phyloP scores from a whole-genome alignment of 2,797 vertebrate genomes.

The Pseudocheirus occidentalis region DNA sequence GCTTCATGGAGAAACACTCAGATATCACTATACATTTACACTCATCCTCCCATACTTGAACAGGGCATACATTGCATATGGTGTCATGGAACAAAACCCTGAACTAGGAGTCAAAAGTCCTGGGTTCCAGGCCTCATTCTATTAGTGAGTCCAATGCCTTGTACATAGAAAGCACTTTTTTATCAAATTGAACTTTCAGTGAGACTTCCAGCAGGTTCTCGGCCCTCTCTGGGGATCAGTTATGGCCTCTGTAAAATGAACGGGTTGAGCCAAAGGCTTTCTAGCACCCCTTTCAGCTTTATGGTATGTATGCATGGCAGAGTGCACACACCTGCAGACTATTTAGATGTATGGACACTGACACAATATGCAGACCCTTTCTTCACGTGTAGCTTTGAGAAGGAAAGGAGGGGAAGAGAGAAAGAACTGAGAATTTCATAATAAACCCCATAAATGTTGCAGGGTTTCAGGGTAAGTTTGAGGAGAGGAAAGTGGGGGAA shows the following conservation, averaged over 20 bases:
- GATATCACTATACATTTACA: background rate
- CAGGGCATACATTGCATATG: background rate
- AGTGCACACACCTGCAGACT: background rate
- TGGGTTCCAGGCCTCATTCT: background rate
- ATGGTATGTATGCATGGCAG: background rate
- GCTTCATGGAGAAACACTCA: background rate
- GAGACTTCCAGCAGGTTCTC: background rate
- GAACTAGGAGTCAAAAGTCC: background rate
- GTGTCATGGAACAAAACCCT: background rate
- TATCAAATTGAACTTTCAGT: background rate
- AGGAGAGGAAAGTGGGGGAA: background rate
- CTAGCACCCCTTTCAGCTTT: background rate
- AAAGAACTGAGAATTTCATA: background rate
- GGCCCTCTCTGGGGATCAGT: background rate
- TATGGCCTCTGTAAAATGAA: background rate
- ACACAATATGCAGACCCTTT: background rate
- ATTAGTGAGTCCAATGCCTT: background rate
- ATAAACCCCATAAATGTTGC: background rate
- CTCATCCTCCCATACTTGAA: background rate
- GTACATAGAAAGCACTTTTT: background rate
- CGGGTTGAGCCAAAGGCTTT: background rate
- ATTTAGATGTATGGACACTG: background rate
- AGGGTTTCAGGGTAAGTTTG: background rate
- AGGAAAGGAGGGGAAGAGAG: background rate
- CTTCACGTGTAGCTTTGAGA: background rate